Conservation (phyloP, 2,797 vertebrate species). For the Coranthus polyacanthus region DNA sequence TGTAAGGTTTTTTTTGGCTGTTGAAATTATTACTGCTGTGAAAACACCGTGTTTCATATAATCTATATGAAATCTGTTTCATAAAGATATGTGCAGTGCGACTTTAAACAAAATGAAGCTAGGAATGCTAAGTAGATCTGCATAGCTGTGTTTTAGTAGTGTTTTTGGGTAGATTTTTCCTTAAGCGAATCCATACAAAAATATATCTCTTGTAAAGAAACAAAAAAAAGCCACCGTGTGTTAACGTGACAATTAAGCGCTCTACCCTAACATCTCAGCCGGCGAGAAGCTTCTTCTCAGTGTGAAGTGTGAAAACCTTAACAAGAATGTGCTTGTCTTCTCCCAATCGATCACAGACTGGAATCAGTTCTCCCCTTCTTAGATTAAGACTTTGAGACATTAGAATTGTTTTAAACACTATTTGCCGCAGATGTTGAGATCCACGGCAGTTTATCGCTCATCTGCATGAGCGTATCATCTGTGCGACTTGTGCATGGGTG, state of each 20-base stretch:
- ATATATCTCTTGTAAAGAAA: slow-evolving; percentile 61
- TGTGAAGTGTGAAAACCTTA: slow-evolving; percentile 26
- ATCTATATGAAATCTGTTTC: slow-evolving; percentile 20
- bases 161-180: slow-evolving; percentile 11
- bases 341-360: slow-evolving; percentile 13
- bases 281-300: slow-evolving; percentile 21
- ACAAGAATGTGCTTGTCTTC: slow-evolving; percentile 46
- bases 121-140: slow-evolving; percentile 58
- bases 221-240: slow-evolving; percentile 43
- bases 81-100: slow-evolving; percentile 22
- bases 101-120: slow-evolving; percentile 33
- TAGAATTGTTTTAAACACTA: slow-evolving; percentile 27
- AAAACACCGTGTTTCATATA: slow-evolving; percentile 24
- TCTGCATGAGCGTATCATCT: no score
- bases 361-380: slow-evolving; percentile 18
- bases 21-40: background rate
- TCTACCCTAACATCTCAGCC: slow-evolving; percentile 29
- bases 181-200: slow-evolving; percentile 54
- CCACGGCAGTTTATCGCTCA: no score
- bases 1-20: background rate
- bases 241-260: background rate
- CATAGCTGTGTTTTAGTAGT: slow-evolving; percentile 54
- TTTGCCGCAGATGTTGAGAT: slow-evolving; percentile 26
- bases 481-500: slow-evolving; percentile 16
- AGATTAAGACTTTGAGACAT: slow-evolving; percentile 65